These are phyloP conservation scores for Cyanoderma ruficeps DNA, from an alignment of 2,113 vertebrate genomes.

Conservation along the genomic window DNA sequence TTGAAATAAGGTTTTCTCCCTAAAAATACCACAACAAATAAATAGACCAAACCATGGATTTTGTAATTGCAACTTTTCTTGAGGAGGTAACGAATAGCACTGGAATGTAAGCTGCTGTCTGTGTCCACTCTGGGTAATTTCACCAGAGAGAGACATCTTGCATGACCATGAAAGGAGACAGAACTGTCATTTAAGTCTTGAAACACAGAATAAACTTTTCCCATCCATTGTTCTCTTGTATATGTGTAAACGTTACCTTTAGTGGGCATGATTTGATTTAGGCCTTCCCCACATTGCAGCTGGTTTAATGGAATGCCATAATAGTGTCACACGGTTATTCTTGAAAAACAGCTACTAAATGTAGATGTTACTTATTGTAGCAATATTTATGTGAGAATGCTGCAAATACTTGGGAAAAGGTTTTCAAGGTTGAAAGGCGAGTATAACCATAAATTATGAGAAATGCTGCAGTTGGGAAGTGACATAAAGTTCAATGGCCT, in stretches of 20 bases:
- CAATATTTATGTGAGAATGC: slow-evolving; percentile 74
- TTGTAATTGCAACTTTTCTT: neutral
- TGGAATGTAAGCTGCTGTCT: neutral
- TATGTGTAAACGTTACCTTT: slow-evolving; percentile 23
- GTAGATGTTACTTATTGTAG: slow-evolving; percentile 67
- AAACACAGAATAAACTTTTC: slow-evolving; percentile 67
- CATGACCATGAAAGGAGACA: slow-evolving; percentile 64
- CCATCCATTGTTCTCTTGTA: slow-evolving; percentile 51
- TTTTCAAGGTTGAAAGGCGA: slow-evolving; percentile 66
- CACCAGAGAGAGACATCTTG: slow-evolving; percentile 33
- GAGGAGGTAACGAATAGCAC: neutral
- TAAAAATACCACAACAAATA: neutral
- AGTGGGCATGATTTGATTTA: slow-evolving; percentile 50
- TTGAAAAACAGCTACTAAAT: slow-evolving; percentile 74
- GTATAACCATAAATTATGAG: slow-evolving; percentile 69
- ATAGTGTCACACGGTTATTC: slow-evolving; percentile 72
- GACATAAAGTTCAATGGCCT: slow-evolving; percentile 70
- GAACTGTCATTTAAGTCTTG: slow-evolving; percentile 70
- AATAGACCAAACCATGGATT: neutral
- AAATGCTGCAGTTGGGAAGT: slow-evolving; percentile 51
- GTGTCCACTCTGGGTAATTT: slow-evolving; percentile 59
- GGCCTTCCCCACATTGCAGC: slow-evolving; percentile 46
- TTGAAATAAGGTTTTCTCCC: neutral
- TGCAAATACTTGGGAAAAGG: slow-evolving; percentile 69
- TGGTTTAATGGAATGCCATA: slow-evolving; percentile 68